These are phyloP conservation scores for Mactra quadrangularis DNA, from an alignment of 1,140 invertebrate species.

Conservation along the genomic window DNA sequence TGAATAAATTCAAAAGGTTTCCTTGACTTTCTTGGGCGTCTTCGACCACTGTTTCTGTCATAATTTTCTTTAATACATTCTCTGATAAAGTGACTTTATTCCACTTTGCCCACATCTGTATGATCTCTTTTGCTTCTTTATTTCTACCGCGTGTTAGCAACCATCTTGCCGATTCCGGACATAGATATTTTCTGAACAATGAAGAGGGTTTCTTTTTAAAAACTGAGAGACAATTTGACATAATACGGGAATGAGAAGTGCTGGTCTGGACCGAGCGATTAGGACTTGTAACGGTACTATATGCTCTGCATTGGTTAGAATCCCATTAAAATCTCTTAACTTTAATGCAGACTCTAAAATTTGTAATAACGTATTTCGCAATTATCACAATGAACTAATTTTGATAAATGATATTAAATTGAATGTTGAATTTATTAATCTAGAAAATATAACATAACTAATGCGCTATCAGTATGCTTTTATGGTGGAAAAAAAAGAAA, in stretches of 20 bases:
- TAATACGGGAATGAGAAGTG: not conserved
- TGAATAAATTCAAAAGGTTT: conserved; percentile 65
- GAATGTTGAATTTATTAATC: not conserved
- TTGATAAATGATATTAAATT: not conserved
- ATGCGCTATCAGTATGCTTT: not conserved
- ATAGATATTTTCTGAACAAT: conserved; percentile 1
- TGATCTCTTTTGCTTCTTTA: conserved; percentile 3
- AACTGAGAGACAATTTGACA: not conserved
- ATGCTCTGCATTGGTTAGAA: not conserved
- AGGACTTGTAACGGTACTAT: not conserved
- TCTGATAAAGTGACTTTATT: conserved; percentile 10
- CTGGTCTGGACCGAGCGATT: not conserved
- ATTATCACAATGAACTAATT: too few species aligned
- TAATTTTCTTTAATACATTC: conserved; percentile 27
- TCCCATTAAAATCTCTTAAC: not conserved
- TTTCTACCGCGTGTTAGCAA: conserved; percentile 6
- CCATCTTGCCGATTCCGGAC: conserved; percentile 26
- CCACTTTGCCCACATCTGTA: conserved; percentile 9
- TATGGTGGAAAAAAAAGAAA: not conserved
- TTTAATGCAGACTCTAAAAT: not conserved
- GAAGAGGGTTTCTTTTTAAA: not conserved
- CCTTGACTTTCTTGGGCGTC: not conserved
- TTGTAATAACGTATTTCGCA: not conserved
- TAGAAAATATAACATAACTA: too few species aligned
- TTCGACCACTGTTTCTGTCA: not conserved